Conservation (phyloP, 2,888 invertebrate species). For the Glaucopsyche alexis region DNA sequence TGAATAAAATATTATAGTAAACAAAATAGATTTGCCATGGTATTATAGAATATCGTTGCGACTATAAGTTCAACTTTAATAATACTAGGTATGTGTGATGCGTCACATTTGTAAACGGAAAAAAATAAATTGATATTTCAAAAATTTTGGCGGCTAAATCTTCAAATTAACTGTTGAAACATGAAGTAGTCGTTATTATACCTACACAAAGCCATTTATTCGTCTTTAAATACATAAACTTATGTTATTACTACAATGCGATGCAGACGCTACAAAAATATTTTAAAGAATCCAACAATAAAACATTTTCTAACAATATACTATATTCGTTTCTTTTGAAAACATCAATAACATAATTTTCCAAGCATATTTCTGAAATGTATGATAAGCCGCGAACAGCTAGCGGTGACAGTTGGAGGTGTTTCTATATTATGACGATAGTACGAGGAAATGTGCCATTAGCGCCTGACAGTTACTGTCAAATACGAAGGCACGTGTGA, state of each 20-base stretch:
- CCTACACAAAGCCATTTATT: not conserved
- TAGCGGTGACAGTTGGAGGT: not conserved
- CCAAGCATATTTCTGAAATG: not conserved
- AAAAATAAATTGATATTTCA: too few species aligned
- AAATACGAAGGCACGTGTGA: not conserved
- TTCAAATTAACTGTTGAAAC: not conserved
- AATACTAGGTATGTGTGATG: too few species aligned
- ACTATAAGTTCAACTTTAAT: too few species aligned
- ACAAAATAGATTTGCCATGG: too few species aligned
- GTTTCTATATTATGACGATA: not conserved
- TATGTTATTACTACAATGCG: too few species aligned
- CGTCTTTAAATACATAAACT: not conserved
- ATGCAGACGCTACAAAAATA: too few species aligned
- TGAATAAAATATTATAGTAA: too few species aligned
- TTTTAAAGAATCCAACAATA: too few species aligned
- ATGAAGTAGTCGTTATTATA: not conserved
- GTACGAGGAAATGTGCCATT: constrained; percentile 31
- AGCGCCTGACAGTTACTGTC: constrained; percentile 23
- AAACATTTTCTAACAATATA: not conserved
- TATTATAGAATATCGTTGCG: too few species aligned
- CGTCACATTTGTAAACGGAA: too few species aligned
- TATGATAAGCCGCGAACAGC: not conserved
- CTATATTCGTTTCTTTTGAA: not conserved
- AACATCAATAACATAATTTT: constrained; percentile 9
- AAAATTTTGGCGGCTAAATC: not conserved